A percentile compares a stretch with the other conserved stretches of the same genome.
Conservation (phyloP, 2,113 vertebrate genomes). For the Mobula hypostoma region DNA sequence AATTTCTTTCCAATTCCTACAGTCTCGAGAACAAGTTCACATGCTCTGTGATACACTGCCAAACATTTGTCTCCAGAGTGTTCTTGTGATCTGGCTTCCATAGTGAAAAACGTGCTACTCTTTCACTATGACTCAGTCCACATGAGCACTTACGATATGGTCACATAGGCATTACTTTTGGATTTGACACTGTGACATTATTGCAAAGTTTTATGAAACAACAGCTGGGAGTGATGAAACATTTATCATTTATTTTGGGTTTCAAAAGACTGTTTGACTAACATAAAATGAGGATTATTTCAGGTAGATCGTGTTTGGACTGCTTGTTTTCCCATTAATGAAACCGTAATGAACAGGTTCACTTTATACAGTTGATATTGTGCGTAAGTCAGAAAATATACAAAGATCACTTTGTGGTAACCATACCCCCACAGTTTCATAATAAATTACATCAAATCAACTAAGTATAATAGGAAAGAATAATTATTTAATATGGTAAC, state of each 20-base stretch:
- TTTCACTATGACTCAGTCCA: not conserved
- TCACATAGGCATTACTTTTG: not conserved
- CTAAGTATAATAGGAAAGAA: too few species aligned
- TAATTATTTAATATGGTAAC: too few species aligned
- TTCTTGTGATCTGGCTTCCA: not conserved
- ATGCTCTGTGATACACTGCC: not conserved
- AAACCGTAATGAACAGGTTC: too few species aligned
- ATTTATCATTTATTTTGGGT: slow-evolving; percentile 4
- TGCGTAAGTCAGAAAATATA: too few species aligned
- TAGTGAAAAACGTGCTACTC: not conserved
- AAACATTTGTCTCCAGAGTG: not conserved
- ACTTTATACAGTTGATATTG: too few species aligned
- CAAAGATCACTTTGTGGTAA: too few species aligned
- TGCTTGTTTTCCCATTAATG: not conserved
- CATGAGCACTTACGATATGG: not conserved
- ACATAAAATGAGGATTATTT: not conserved
- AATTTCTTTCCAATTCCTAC: not conserved
- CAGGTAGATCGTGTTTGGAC: not conserved
- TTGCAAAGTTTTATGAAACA: not conserved
- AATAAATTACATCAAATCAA: too few species aligned
- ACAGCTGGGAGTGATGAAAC: not conserved
- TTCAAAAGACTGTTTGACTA: not conserved
- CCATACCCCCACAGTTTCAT: too few species aligned
- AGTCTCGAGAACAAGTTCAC: not conserved
- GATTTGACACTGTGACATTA: not conserved